A percentile compares a stretch with the other conserved stretches of the same genome.
Conservation (phyloP, 2,113 vertebrate species). For the Macquaria australasica region DNA sequence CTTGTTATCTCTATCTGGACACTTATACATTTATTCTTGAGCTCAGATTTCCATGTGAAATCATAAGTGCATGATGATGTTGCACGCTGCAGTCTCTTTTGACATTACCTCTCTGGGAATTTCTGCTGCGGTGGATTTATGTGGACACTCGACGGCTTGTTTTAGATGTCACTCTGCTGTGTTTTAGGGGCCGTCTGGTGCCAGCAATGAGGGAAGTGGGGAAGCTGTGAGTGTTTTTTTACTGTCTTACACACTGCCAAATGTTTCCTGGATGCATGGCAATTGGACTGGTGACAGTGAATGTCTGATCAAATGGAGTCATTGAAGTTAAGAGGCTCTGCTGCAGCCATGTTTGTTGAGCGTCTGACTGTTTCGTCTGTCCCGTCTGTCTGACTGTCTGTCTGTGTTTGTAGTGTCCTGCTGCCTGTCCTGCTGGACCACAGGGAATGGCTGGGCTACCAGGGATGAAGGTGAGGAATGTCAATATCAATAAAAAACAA, state of each 20-base stretch:
- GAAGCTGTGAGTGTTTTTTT: constrained; percentile 83
- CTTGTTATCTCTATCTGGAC: not conserved
- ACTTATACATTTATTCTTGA: not conserved
- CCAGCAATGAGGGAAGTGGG: constrained; percentile 83
- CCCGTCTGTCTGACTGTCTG: constrained; percentile 8
- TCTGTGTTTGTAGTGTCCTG: constrained; percentile 79
- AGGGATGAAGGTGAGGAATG: constrained; percentile 84
- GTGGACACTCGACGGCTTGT: constrained; percentile 19
- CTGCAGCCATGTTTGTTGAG: not conserved
- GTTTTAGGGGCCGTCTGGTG: constrained; percentile 84
- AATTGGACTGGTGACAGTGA: constrained; percentile 32
- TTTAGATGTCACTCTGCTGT: constrained; percentile 76
- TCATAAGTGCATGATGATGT: not conserved
- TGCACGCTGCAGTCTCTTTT: constrained; percentile 30
- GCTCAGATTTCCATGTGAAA: constrained; percentile 11
- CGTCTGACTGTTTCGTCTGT: not conserved
- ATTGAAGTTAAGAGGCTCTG: constrained; percentile 2
- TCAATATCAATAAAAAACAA: not conserved
- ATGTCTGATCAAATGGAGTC: constrained; percentile 26
- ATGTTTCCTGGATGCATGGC: constrained; percentile 60
- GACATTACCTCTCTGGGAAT: constrained; percentile 17
- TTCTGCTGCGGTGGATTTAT: constrained; percentile 33
- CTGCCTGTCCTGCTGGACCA: constrained; percentile 84
- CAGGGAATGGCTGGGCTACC: constrained; percentile 83
- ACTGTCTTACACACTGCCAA: constrained; percentile 47